phyloP scores from a whole-genome alignment of 2,888 invertebrate genomes.

The Macrosoma leucophasiata region DNA sequence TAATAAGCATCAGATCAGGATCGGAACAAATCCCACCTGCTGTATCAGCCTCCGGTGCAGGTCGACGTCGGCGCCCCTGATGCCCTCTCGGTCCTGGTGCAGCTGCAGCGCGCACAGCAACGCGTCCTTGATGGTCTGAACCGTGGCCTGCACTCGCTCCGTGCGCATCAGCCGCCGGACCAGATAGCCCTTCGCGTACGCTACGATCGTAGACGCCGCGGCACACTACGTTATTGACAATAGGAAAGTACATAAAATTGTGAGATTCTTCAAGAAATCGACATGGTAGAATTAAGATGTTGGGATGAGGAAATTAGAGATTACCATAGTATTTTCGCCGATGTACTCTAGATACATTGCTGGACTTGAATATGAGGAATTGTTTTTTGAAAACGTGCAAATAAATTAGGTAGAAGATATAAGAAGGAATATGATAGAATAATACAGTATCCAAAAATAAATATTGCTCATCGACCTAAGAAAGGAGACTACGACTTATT shows the following conservation, averaged over 20 bases:
- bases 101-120: constrained; percentile 84
- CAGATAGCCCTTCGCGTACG: constrained; percentile 84
- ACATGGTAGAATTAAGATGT: background rate
- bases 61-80: constrained; percentile 80
- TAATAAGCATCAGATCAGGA: background rate
- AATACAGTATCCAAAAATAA: too few species aligned
- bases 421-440: too few species aligned
- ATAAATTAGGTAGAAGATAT: background rate
- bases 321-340: too few species aligned
- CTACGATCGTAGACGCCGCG: constrained; percentile 81
- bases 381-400: background rate
- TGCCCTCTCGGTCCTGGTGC: constrained; percentile 77
- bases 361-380: too few species aligned
- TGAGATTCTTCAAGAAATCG: constrained; percentile 17
- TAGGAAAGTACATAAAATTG: constrained; percentile 46
- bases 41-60: constrained; percentile 84
- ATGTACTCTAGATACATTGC: too few species aligned
- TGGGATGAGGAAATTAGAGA: too few species aligned
- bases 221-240: constrained; percentile 47
- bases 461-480: too few species aligned
- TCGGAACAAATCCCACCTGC: constrained; percentile 78
- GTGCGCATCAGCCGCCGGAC: constrained; percentile 88
- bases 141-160: constrained; percentile 85
- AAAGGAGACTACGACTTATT: too few species aligned
- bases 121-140: constrained; percentile 87